Conservation (phyloP, 2,797 vertebrate species). For the Loris lydekkerianus region DNA sequence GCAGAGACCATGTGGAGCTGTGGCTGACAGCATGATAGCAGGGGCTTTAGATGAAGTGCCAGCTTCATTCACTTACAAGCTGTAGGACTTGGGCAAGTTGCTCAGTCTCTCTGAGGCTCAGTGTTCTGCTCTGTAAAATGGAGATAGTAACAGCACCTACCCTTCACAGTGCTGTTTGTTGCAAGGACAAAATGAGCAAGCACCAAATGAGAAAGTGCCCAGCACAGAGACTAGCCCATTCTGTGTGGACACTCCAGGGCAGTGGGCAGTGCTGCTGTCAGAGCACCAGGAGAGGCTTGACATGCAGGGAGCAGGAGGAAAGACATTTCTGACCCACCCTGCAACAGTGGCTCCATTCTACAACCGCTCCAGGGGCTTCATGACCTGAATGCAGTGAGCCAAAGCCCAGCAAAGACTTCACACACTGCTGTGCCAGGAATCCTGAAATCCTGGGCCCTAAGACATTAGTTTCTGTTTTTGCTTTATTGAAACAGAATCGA, state of each 20-base stretch:
- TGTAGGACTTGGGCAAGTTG: not conserved
- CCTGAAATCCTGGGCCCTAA: not conserved
- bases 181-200: not conserved
- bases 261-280: not conserved
- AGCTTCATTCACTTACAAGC: not conserved
- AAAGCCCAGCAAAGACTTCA: not conserved
- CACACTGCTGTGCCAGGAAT: not conserved
- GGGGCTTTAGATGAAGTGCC: not conserved
- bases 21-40: fast-evolving
- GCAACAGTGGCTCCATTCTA: not conserved
- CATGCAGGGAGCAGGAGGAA: not conserved
- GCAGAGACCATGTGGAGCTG: fast-evolving
- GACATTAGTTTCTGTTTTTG: not conserved
- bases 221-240: not conserved
- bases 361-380: not conserved
- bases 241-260: not conserved
- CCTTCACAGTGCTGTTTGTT: not conserved
- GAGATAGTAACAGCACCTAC: not conserved
- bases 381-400: not conserved
- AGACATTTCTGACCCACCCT: not conserved
- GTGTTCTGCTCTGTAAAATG: not conserved
- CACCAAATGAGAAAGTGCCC: not conserved
- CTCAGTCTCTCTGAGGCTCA: not conserved
- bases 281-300: not conserved
- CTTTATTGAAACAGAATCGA: conserved; percentile 26